A percentile compares a stretch with the other conserved stretches of the same genome.
These are phyloP conservation scores for Diabrotica undecimpunctata DNA, from an alignment of 1,140 invertebrate genomes.

Conservation along the genomic window DNA sequence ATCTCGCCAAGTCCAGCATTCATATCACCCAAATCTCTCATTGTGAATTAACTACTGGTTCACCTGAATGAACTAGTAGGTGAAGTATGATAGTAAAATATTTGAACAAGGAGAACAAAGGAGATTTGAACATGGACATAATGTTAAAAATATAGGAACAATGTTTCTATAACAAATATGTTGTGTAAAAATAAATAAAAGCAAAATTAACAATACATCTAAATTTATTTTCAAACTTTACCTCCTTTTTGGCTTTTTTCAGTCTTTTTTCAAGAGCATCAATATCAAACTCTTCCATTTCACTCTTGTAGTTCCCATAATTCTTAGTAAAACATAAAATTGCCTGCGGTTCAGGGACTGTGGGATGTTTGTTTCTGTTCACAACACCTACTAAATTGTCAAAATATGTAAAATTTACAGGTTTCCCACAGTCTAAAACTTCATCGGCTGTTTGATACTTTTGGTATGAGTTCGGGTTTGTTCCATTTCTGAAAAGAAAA, in stretches of 20 bases:
- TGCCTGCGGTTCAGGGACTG: slow-evolving; percentile 60
- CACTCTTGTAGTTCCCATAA: slow-evolving; percentile 55
- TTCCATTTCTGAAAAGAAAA: slow-evolving; percentile 8
- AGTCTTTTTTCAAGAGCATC: slow-evolving; percentile 71
- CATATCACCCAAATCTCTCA: no score
- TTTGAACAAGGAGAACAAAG: no score
- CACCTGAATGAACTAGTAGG: no score
- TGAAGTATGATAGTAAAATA: no score
- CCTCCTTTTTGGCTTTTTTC: slow-evolving; percentile 76
- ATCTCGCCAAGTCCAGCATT: no score
- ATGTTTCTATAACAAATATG: no score
- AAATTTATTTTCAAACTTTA: slow-evolving; percentile 32
- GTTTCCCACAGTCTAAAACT: slow-evolving; percentile 78
- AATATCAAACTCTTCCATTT: slow-evolving; percentile 70
- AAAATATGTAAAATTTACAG: slow-evolving; percentile 84
- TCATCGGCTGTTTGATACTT: slow-evolving; percentile 52
- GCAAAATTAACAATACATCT: background rate
- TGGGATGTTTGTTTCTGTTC: slow-evolving; percentile 61
- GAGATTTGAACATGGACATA: no score
- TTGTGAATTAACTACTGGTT: no score
- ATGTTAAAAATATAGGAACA: no score
- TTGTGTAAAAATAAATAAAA: background rate
- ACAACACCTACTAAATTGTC: slow-evolving; percentile 80
- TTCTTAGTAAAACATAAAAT: slow-evolving; percentile 69
- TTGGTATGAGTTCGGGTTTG: background rate